Conservation (phyloP, 2,888 invertebrate genomes). For the Epinotia brunnichana region DNA sequence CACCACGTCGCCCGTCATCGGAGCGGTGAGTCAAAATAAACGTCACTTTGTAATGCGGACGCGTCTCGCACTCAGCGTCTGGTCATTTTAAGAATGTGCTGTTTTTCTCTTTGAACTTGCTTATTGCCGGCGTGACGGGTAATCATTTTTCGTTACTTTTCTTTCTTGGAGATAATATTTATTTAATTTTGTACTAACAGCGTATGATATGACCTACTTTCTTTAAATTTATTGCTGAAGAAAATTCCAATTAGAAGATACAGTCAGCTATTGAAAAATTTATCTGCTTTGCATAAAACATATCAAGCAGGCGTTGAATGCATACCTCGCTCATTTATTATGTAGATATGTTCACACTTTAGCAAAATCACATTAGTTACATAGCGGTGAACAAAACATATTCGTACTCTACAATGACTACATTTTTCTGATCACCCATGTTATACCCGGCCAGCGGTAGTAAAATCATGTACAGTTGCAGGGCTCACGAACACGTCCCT, state of each 20-base stretch:
- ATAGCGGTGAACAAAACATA: too few relatives aligned
- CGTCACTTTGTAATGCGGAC: background rate
- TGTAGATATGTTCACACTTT: background rate
- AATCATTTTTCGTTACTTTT: background rate
- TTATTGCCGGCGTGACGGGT: background rate
- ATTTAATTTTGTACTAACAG: background rate
- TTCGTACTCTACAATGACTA: too few relatives aligned
- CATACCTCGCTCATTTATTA: background rate
- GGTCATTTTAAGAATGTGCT: slow-evolving; percentile 14
- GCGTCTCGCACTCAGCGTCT: slow-evolving; percentile 8
- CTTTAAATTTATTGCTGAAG: background rate
- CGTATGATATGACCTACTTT: background rate
- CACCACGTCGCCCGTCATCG: slow-evolving; percentile 74
- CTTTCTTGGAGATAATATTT: background rate
- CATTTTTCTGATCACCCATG: too few relatives aligned
- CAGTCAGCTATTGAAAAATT: background rate
- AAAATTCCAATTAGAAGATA: background rate
- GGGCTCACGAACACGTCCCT: slow-evolving; percentile 52
- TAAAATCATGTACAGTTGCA: slow-evolving; percentile 38
- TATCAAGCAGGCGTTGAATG: background rate
- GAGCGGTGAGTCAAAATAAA: slow-evolving; percentile 29
- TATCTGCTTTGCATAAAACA: too few relatives aligned
- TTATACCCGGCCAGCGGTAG: background rate
- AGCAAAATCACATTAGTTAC: too few relatives aligned
- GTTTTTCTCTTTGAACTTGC: background rate